Evolutionary conservation across 2,888 invertebrate genomes (phyloP), one percentile per base, ranked within the genome.

Genomic region (Epinotia ramella): DNA sequence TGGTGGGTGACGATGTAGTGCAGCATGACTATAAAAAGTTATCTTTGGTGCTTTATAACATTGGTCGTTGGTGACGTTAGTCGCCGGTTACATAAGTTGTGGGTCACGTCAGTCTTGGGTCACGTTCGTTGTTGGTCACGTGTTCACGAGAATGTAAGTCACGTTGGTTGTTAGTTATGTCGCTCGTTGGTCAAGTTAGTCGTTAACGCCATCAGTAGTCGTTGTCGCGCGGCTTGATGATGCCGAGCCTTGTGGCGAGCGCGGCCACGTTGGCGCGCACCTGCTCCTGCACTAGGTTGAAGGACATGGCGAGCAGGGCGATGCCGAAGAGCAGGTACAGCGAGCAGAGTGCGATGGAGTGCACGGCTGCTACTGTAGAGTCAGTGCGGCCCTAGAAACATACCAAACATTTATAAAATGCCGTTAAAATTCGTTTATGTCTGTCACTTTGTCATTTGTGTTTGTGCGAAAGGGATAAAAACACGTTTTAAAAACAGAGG

Each of bases 211-310:
- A 5, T 66, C 66, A 66, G 53, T 66, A 66, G 66, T 66, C 66
- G 1, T 63, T 28, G 3, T 85, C 89, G 16, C 90, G 77, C 0
- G 97, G 96, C 87, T 98, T 98, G 81, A 98, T 96, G 87, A 98
- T 98, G 62, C 98, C 98, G 74, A 98, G 95, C 76, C 97, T 96
- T 81, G 97, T 97, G 28, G 98, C 98, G 11, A 98, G 96, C 77
- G 96, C 96, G 83, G 98, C 98, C 6, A 98, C 98, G 85, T 97
- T 97, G 77, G 97, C 97, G 79, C 98, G 97, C 12, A 98, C 98
- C 90, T 98, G 98, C 87, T 98, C 98, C 89, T 98, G 99, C 63
- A 99, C 98, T 86, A 99, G 94, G 95, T 99, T 99, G 92, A 99
- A 99, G 84, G 98, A 98, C 99, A 99, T 99, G 44, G 99, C 99